Conservation (phyloP, 2,888 invertebrate genomes). For the Perizoma affinitatum region DNA sequence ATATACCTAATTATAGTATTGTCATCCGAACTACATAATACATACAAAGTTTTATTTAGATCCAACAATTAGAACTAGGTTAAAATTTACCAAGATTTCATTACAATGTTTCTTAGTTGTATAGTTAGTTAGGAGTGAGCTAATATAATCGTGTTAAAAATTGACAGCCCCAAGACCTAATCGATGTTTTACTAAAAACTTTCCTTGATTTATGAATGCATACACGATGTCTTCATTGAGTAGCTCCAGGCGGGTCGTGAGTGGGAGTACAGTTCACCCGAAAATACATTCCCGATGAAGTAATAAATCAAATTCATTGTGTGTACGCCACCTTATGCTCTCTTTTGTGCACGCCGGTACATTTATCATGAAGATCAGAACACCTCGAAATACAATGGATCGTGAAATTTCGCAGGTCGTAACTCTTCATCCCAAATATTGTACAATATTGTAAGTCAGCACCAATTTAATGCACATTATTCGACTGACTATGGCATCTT, state of each 20-base stretch:
- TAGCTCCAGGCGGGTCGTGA: slow-evolving; percentile 76
- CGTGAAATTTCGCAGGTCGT: slow-evolving; percentile 38
- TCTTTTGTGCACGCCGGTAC: slow-evolving; percentile 59
- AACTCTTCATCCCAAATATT: slow-evolving; percentile 31
- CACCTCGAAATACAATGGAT: slow-evolving; percentile 51
- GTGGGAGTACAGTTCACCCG: slow-evolving; percentile 73
- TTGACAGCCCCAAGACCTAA: neutral
- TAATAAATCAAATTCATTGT: slow-evolving; percentile 79
- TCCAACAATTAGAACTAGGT: too few species aligned
- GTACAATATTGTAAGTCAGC: slow-evolving; percentile 30
- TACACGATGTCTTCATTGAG: slow-evolving; percentile 77
- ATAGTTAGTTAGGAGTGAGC: too few species aligned
- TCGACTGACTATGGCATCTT: slow-evolving; percentile 19
- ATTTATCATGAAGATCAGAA: slow-evolving; percentile 65
- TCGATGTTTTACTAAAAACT: slow-evolving; percentile 11
- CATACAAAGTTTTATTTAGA: too few species aligned
- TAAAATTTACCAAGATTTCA: too few species aligned
- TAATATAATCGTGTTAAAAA: neutral
- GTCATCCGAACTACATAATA: too few species aligned
- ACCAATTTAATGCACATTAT: slow-evolving; percentile 32
- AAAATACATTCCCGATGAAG: slow-evolving; percentile 72
- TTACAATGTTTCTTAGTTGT: too few species aligned
- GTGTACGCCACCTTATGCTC: slow-evolving; percentile 61
- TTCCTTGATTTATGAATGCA: slow-evolving; percentile 70
- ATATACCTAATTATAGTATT: too few species aligned